Evolutionary conservation across 64 coral and sea anemone genomes (phyloP).

Genomic region (Montipora sp.): DNA sequence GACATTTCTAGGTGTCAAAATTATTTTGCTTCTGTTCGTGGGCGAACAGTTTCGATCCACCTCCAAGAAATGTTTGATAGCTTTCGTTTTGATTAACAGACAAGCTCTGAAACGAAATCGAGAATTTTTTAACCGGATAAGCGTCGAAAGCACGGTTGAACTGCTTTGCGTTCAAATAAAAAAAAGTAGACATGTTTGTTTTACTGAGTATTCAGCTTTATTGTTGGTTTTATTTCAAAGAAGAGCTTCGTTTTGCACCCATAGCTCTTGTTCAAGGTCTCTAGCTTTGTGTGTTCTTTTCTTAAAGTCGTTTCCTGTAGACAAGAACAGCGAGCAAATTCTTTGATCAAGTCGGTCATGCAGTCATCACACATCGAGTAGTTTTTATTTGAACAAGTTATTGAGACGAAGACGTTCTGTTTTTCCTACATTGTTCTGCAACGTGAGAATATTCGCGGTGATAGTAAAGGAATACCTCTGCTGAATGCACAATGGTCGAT

Average conservation of each 20-base stretch:
- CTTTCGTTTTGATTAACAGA: neutral
- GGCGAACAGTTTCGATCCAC: neutral
- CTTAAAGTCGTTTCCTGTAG: neutral
- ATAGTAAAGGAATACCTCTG: neutral
- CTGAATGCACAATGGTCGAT: conserved; percentile 12
- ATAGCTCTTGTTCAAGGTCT: neutral
- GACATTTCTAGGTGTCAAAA: neutral
- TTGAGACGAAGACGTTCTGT: neutral
- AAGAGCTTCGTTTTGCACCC: neutral
- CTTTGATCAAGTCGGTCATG: neutral
- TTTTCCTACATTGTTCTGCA: neutral
- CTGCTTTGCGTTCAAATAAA: no score
- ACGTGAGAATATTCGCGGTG: neutral
- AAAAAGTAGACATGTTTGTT: neutral
- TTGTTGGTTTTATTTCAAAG: neutral
- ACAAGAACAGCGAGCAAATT: neutral
- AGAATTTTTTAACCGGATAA: neutral
- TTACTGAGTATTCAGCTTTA: neutral
- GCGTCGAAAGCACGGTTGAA: no score
- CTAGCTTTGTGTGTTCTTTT: neutral
- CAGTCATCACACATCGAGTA: neutral
- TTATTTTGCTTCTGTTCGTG: neutral
- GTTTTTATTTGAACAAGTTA: conserved; percentile 1
- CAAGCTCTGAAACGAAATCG: neutral
- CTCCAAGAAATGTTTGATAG: neutral